Conservation (phyloP, 92 coral and sea anemone genomes). For the Zoanthus sansibaricus region DNA sequence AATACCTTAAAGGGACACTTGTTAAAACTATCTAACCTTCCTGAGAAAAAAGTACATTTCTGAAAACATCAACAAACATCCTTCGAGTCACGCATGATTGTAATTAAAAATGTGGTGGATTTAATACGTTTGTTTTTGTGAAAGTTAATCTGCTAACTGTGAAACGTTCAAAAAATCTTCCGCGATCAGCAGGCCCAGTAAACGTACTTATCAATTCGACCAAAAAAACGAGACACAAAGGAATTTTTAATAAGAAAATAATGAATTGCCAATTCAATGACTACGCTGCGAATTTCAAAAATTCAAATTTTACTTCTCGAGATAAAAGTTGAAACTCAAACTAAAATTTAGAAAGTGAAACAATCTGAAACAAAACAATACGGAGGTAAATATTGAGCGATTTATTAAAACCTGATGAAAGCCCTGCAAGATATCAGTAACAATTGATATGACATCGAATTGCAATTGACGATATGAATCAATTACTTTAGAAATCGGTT, state of each 20-base stretch:
- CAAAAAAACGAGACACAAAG: constrained; percentile 37
- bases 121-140: constrained; percentile 1
- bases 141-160: not conserved
- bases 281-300: constrained; percentile 7
- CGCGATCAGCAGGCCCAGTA: not conserved
- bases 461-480: constrained; percentile 40
- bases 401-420: constrained; percentile 1
- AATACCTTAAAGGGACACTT: constrained; percentile 16
- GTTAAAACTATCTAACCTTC: constrained; percentile 8
- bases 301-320: not conserved
- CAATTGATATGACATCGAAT: constrained; percentile 27
- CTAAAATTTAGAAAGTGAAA: not conserved
- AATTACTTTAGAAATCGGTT: not conserved
- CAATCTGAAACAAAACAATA: not conserved
- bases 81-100: not conserved
- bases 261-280: constrained; percentile 15
- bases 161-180: too few relatives aligned
- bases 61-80: constrained; percentile 12
- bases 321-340: not conserved
- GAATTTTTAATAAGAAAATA: constrained; percentile 32
- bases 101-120: constrained; percentile 14
- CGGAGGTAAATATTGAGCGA: not conserved
- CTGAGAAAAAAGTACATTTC: constrained; percentile 12
- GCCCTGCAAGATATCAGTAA: constrained; percentile 31
- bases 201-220: constrained; percentile 13